Evolutionary conservation across 2,888 invertebrate species (phyloP).

Genomic region (Entomobrya multifasciata): DNA sequence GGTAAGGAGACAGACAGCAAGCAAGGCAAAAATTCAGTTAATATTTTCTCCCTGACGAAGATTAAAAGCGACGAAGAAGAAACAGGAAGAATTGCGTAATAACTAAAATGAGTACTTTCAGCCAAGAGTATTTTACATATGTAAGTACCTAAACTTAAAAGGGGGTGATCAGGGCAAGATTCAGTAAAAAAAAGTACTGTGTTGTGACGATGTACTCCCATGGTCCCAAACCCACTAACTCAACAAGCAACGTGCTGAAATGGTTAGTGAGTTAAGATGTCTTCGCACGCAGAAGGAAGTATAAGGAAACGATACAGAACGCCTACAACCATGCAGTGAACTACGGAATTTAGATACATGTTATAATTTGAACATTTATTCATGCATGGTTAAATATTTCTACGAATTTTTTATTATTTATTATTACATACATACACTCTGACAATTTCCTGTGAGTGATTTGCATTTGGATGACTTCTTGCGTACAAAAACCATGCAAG

Average conservation of each 20-base stretch:
- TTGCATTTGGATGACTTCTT: too few relatives aligned
- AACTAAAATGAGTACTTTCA: slow-evolving; percentile 1
- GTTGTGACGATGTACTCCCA: slow-evolving; percentile 28
- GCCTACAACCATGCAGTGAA: slow-evolving; percentile 10
- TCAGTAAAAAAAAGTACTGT: slow-evolving; percentile 17
- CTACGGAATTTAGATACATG: background rate
- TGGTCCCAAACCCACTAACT: slow-evolving; percentile 30
- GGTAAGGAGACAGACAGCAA: slow-evolving; percentile 8
- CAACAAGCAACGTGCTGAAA: slow-evolving; percentile 35
- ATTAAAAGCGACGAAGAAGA: too few relatives aligned
- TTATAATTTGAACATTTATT: background rate
- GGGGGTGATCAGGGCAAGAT: slow-evolving; percentile 39
- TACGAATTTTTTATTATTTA: background rate
- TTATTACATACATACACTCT: slow-evolving; percentile 30
- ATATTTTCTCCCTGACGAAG: too few relatives aligned
- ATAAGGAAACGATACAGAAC: slow-evolving; percentile 27
- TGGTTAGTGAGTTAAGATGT: background rate
- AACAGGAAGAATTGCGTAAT: slow-evolving; percentile 46
- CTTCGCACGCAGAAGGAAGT: slow-evolving; percentile 26
- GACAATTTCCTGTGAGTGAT: slow-evolving; percentile 16
- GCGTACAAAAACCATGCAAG: too few relatives aligned
- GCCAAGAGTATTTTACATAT: slow-evolving; percentile 27
- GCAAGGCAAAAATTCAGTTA: too few relatives aligned
- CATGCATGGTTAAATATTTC: slow-evolving; percentile 1
- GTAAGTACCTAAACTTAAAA: slow-evolving; percentile 6